Evolutionary conservation across 2,113 vertebrate species (phyloP).

Genomic region (Bucco capensis): DNA sequence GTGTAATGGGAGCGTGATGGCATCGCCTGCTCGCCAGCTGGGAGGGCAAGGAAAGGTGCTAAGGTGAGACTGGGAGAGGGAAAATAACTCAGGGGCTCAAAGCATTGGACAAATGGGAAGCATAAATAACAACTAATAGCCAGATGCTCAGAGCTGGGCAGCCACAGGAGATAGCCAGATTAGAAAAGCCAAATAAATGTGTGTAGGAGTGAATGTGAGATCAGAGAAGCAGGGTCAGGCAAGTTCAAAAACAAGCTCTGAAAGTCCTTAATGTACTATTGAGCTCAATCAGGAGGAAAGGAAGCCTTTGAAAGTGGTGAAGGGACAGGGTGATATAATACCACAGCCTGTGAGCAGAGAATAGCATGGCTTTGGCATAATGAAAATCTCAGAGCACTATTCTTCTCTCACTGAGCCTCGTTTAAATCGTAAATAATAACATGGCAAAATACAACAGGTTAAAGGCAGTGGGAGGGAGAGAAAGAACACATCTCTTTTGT

Average conservation of each 20-base stretch:
- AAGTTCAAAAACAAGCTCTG: constrained; percentile 42
- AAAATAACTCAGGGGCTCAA: neutral
- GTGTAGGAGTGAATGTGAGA: constrained; percentile 31
- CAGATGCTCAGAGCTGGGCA: neutral
- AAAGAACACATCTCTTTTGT: constrained; percentile 32
- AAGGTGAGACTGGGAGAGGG: neutral
- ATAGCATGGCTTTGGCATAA: neutral
- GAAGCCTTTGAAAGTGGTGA: constrained; percentile 35
- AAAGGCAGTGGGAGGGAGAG: constrained; percentile 13
- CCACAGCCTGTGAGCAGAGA: neutral
- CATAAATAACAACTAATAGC: constrained; percentile 4
- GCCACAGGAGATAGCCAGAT: constrained; percentile 11
- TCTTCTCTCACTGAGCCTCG: neutral
- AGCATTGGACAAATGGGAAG: neutral
- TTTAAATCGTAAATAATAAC: constrained; percentile 47
- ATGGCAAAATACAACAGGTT: constrained; percentile 38
- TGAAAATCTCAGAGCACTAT: constrained; percentile 8
- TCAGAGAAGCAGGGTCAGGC: constrained; percentile 32
- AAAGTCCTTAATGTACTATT: constrained; percentile 9
- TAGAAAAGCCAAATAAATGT: constrained; percentile 22
- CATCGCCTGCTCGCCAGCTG: fast-evolving
- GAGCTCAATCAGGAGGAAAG: neutral
- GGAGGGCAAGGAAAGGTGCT: neutral
- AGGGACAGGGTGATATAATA: constrained; percentile 21
- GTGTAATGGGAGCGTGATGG: neutral